phyloP scores from a whole-genome alignment of 2,797 vertebrate genomes.

The Pseudomugil gertrudae region DNA sequence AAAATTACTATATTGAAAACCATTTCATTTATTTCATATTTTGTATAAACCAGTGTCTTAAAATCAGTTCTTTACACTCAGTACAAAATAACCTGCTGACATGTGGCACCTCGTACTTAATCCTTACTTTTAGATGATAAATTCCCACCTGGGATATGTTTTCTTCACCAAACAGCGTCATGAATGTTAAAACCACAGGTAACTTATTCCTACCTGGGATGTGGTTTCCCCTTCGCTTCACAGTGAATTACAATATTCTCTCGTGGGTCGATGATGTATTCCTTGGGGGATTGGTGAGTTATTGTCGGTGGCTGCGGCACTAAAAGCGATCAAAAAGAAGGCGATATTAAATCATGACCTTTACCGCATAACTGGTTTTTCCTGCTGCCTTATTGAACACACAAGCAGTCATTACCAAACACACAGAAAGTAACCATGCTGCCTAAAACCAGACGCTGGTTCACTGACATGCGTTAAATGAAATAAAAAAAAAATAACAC shows the following conservation, averaged over 20 bases:
- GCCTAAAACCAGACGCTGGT: conserved; percentile 14
- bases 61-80: conserved; percentile 1
- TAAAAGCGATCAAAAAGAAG: conserved; percentile 72
- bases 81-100: conserved; percentile 5
- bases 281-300: conserved; percentile 94
- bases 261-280: conserved; percentile 96
- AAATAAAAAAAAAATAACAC: background rate
- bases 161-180: background rate
- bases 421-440: conserved; percentile 46
- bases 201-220: conserved; percentile 86
- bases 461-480: conserved; percentile 49
- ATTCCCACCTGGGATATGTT: conserved; percentile 12
- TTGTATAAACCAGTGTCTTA: conserved; percentile 21
- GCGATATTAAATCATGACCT: conserved; percentile 55
- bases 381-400: conserved; percentile 49
- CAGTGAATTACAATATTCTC: conserved; percentile 96
- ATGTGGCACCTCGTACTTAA: conserved; percentile 7
- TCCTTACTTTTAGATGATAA: conserved; percentile 25
- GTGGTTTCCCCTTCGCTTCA: conserved; percentile 96
- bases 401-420: conserved; percentile 40
- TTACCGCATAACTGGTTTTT: conserved; percentile 53
- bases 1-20: background rate
- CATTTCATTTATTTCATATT: conserved; percentile 3
- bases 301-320: conserved; percentile 97
- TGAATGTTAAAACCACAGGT: conserved; percentile 33